Percentiles rank a stretch among this genome's conserved stretches.
These are phyloP conservation scores for Phyllotreta cruciferae DNA, from an alignment of 2,888 invertebrate species.

Conservation along the genomic window DNA sequence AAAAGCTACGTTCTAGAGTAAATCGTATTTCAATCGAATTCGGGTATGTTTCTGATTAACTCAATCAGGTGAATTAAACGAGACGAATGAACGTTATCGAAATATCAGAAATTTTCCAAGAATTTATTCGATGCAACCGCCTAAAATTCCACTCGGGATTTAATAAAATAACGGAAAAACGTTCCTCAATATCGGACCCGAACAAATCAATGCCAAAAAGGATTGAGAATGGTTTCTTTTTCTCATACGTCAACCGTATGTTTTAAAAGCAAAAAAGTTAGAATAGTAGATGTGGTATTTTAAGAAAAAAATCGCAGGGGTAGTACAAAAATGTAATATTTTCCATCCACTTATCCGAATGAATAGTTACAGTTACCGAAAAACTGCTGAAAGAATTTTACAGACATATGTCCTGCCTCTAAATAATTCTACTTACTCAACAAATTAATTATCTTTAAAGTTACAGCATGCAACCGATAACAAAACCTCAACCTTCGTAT, in stretches of 20 bases:
- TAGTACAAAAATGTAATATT: too few species aligned
- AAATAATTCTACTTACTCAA: too few species aligned
- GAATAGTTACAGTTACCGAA: too few species aligned
- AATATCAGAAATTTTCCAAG: slow-evolving; percentile 46
- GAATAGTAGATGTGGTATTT: neutral
- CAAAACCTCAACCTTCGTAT: too few species aligned
- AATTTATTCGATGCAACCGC: slow-evolving; percentile 43
- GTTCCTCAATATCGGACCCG: slow-evolving; percentile 28
- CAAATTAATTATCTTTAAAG: too few species aligned
- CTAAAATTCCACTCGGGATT: slow-evolving; percentile 30
- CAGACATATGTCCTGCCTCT: too few species aligned
- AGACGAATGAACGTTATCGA: slow-evolving; percentile 52
- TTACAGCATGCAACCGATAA: too few species aligned
- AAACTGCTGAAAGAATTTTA: too few species aligned
- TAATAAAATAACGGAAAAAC: slow-evolving; percentile 39
- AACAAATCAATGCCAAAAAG: slow-evolving; percentile 32
- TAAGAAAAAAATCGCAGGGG: too few species aligned
- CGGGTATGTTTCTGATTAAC: slow-evolving; percentile 49
- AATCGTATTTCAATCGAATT: slow-evolving; percentile 23
- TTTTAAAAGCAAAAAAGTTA: slow-evolving; percentile 1
- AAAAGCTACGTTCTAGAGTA: too few species aligned
- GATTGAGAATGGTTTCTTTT: slow-evolving; percentile 15
- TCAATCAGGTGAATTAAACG: slow-evolving; percentile 51
- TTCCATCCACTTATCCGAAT: too few species aligned
- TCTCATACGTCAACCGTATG: slow-evolving; percentile 4